phyloP scores from a whole-genome alignment of 1,140 invertebrate genomes.

The Macrosteles quadrilineatus region DNA sequence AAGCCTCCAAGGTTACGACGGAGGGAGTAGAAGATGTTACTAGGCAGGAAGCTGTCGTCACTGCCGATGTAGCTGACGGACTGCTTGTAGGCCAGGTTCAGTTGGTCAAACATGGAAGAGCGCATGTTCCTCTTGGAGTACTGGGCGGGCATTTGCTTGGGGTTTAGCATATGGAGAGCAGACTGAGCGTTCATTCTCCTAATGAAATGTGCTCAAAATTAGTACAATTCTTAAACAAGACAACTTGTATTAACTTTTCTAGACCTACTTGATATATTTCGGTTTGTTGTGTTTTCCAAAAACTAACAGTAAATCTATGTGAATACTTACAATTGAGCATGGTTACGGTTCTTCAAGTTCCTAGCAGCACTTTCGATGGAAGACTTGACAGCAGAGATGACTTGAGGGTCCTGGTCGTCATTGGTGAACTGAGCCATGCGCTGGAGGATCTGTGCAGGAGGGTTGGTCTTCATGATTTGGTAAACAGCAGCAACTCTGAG shows the following conservation, averaged over 20 bases:
- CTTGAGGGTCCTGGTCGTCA: slow-evolving; percentile 60
- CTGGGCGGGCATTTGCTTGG: slow-evolving; percentile 55
- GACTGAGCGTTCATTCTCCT: slow-evolving; percentile 58
- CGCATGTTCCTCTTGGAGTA: slow-evolving; percentile 53
- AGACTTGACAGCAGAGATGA: slow-evolving; percentile 62
- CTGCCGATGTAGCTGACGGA: slow-evolving; percentile 55
- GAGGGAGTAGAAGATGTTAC: slow-evolving; percentile 49
- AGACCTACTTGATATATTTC: too few relatives aligned
- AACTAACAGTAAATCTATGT: too few relatives aligned
- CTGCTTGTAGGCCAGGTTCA: slow-evolving; percentile 51
- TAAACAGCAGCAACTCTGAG: slow-evolving; percentile 64
- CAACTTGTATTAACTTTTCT: not conserved
- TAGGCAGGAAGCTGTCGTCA: slow-evolving; percentile 58
- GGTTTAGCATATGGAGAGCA: slow-evolving; percentile 56
- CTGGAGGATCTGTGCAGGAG: slow-evolving; percentile 62
- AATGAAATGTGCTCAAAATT: too few relatives aligned
- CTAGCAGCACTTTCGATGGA: slow-evolving; percentile 55
- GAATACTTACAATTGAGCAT: too few relatives aligned
- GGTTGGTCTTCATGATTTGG: slow-evolving; percentile 58
- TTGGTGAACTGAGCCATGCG: slow-evolving; percentile 67
- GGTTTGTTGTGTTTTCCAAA: too few relatives aligned
- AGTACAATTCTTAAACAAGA: not conserved
- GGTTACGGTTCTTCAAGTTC: not conserved
- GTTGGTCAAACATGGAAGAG: slow-evolving; percentile 50
- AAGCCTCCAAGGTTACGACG: slow-evolving; percentile 53